A percentile compares a stretch with the other conserved stretches of the same genome.
These are phyloP conservation scores for Drosophila fuyamai DNA, from an alignment of 1,140 invertebrate genomes.

Conservation along the genomic window DNA sequence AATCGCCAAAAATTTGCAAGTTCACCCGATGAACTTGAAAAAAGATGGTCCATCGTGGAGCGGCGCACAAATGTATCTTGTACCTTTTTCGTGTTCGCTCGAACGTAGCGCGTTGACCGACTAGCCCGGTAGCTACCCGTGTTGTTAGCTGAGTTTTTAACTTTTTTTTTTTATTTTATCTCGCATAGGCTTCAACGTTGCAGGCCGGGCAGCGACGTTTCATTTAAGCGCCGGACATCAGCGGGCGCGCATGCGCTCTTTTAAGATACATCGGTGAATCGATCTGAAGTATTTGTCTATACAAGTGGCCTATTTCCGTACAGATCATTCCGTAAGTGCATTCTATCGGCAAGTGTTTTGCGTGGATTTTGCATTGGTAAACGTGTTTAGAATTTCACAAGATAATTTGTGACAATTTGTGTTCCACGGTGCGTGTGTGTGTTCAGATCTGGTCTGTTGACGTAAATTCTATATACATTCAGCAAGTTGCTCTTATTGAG, in stretches of 20 bases:
- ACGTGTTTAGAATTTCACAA: conserved; percentile 77
- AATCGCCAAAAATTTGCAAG: conserved; percentile 69
- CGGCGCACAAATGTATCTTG: conserved; percentile 11
- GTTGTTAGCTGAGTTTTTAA: conserved; percentile 29
- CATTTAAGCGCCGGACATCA: conserved; percentile 69
- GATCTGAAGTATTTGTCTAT: conserved; percentile 23
- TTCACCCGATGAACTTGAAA: conserved; percentile 76
- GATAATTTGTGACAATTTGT: conserved; percentile 5
- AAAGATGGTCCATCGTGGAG: conserved; percentile 25
- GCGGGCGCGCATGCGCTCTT: conserved; percentile 70
- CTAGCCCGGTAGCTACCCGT: conserved; percentile 62
- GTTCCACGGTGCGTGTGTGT: conserved; percentile 14
- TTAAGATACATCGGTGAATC: conserved; percentile 10
- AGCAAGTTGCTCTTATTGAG: conserved; percentile 1
- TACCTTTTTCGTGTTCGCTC: conserved; percentile 47
- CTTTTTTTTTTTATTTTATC: conserved; percentile 10
- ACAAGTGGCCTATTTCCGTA: conserved; percentile 8
- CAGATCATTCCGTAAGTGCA: conserved; percentile 67
- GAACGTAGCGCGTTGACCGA: conserved; percentile 64
- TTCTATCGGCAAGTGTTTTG: conserved; percentile 21
- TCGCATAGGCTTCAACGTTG: conserved; percentile 63
- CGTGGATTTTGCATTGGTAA: conserved; percentile 25
- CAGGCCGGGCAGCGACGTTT: conserved; percentile 54
- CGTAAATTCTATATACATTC: conserved; percentile 7
- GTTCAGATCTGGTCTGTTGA: conserved; percentile 27